Percentiles rank a stretch among this genome's conserved stretches.
Evolutionary conservation across 2,113 vertebrate species (phyloP).

Genomic region (Gallinago undulata): DNA sequence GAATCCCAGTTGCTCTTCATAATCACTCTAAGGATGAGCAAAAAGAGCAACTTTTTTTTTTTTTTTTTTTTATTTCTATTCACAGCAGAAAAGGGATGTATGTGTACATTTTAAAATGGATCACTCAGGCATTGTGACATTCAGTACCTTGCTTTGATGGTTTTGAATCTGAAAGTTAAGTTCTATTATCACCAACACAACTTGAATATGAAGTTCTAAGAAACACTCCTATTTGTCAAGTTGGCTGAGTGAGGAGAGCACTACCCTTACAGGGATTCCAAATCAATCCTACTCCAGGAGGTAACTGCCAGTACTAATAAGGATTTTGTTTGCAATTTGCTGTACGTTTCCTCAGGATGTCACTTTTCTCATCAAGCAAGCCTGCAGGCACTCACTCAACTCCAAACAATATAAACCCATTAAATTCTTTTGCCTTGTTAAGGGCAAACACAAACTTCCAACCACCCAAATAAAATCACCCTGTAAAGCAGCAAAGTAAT

Average conservation of each 20-base stretch:
- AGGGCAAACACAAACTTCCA: conserved; percentile 29
- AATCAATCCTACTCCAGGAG: conserved; percentile 64
- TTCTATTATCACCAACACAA: conserved; percentile 36
- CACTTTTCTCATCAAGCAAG: conserved; percentile 66
- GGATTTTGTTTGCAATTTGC: conserved; percentile 68
- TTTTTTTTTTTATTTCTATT: background rate
- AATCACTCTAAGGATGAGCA: background rate
- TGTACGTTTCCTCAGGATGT: conserved; percentile 61
- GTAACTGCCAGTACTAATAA: conserved; percentile 70
- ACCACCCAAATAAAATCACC: background rate
- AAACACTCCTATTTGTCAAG: conserved; percentile 44
- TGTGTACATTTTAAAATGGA: background rate
- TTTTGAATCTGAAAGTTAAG: conserved; percentile 49
- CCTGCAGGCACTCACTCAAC: conserved; percentile 58
- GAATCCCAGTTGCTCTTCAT: background rate
- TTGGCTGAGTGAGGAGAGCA: background rate
- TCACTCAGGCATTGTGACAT: background rate
- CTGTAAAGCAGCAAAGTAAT: background rate
- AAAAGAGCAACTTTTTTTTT: background rate
- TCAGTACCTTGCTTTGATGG: conserved; percentile 35
- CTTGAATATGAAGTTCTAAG: conserved; percentile 35
- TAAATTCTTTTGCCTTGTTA: conserved; percentile 57
- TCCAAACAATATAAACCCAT: conserved; percentile 56
- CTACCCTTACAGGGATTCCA: conserved; percentile 54
- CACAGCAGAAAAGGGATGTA: background rate